Conservation (phyloP, 2,888 invertebrate species). For the Archaeoteleia sp. region DNA sequence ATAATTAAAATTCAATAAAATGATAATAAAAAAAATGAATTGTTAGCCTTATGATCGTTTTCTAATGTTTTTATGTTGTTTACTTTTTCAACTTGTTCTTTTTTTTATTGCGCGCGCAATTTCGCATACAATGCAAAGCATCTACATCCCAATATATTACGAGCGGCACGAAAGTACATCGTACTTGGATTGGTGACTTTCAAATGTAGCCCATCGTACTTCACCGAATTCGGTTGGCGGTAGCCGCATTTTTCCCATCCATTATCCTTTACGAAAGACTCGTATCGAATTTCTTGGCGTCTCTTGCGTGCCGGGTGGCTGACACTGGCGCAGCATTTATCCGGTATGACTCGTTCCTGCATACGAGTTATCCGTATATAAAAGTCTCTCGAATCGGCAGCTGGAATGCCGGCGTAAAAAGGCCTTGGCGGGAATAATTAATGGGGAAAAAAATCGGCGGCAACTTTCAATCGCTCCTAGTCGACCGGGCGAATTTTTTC, state of each 20-base stretch:
- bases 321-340: slow-evolving; percentile 31
- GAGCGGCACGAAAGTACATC: slow-evolving; percentile 21
- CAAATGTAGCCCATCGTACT: slow-evolving; percentile 13
- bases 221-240: slow-evolving; percentile 30
- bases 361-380: slow-evolving; percentile 36
- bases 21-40: no score
- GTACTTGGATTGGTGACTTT: slow-evolving; percentile 34
- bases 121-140: slow-evolving; percentile 18
- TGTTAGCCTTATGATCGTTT: no score
- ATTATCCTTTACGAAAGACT: slow-evolving; percentile 38
- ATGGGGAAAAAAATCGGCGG: slow-evolving; percentile 58
- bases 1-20: no score
- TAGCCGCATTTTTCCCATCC: slow-evolving; percentile 27
- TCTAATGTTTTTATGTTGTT: no score
- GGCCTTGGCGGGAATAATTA: slow-evolving; percentile 63
- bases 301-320: slow-evolving; percentile 11
- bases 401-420: slow-evolving; percentile 60
- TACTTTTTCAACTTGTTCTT: no score
- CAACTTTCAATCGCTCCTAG: slow-evolving; percentile 61
- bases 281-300: slow-evolving; percentile 41
- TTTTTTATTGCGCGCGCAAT: no score
- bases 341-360: slow-evolving; percentile 24
- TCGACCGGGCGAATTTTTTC: slow-evolving; percentile 43
- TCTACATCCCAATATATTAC: slow-evolving; percentile 28
- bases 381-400: slow-evolving; percentile 36